Evolutionary conservation across 2,888 invertebrate genomes (phyloP).

Genomic region (Drosophila meridionalis): DNA sequence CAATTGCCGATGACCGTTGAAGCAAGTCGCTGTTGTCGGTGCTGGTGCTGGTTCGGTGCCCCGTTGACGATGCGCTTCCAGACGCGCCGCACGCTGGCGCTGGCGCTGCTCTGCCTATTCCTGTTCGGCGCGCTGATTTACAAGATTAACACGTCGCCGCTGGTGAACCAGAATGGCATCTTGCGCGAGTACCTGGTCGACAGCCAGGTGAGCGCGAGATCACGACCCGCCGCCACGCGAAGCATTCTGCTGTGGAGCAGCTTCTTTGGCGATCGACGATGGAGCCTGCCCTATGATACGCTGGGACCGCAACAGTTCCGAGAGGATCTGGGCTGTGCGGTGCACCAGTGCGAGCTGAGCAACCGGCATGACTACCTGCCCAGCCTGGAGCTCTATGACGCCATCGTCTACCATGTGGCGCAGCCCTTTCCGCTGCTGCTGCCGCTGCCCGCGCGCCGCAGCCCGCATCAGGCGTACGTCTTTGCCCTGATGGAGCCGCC

Average conservation of each 20-base stretch:
- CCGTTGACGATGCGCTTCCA: conserved; percentile 30
- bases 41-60: conserved; percentile 3
- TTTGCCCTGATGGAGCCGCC: conserved; percentile 86
- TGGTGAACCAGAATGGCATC: conserved; percentile 79
- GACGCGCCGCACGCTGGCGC: conserved; percentile 27
- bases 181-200: conserved; percentile 58
- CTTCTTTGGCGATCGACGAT: conserved; percentile 80
- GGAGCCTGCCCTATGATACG: conserved; percentile 76
- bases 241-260: conserved; percentile 82
- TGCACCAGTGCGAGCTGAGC: conserved; percentile 85
- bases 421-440: conserved; percentile 80
- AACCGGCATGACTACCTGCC: conserved; percentile 80
- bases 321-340: conserved; percentile 79
- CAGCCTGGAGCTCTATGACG: conserved; percentile 85
- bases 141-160: conserved; percentile 61
- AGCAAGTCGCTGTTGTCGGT: conserved; percentile 21
- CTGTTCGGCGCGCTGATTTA: conserved; percentile 86
- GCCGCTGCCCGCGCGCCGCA: conserved; percentile 84
- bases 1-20: conserved; percentile 55
- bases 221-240: conserved; percentile 38
- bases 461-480: conserved; percentile 85
- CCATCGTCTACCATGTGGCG: conserved; percentile 86
- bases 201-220: not conserved
- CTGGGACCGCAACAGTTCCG: conserved; percentile 74
- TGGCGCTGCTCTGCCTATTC: conserved; percentile 35